Evolutionary conservation across 30 jellyfish, hydroid and myxozoan genomes (phyloP).

Genomic region (Hydractinia symbiolongicarpus): DNA sequence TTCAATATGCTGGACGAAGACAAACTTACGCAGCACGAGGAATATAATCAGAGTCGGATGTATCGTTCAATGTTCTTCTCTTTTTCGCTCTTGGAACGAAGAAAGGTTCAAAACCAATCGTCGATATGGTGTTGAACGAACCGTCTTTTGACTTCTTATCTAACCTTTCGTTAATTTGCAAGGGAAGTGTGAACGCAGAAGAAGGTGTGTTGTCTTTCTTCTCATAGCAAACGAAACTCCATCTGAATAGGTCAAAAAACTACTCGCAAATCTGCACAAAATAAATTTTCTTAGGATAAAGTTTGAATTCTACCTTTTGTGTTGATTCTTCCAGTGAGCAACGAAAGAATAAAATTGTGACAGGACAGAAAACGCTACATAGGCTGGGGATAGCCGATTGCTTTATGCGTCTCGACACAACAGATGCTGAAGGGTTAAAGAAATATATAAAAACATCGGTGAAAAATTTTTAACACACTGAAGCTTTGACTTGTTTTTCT

Average conservation of each 20-base stretch:
- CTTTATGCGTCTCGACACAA: too few relatives aligned
- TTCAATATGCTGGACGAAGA: not conserved
- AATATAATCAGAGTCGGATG: not conserved
- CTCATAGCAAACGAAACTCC: not conserved
- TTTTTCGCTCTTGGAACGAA: not conserved
- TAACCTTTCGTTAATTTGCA: not conserved
- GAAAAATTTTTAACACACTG: too few relatives aligned
- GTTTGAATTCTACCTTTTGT: too few relatives aligned
- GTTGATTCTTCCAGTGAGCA: too few relatives aligned
- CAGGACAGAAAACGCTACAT: too few relatives aligned
- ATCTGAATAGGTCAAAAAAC: not conserved
- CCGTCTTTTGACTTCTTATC: not conserved
- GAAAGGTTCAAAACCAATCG: not conserved
- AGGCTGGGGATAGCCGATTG: too few relatives aligned
- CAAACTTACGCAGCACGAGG: conserved; percentile 20
- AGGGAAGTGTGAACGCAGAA: conserved; percentile 5
- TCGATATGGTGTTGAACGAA: not conserved
- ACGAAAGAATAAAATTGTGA: too few relatives aligned
- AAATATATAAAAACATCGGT: too few relatives aligned
- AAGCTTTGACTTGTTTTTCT: too few relatives aligned
- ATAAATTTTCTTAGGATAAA: too few relatives aligned
- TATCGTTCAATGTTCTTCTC: not conserved
- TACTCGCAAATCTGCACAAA: too few relatives aligned
- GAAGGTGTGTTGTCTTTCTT: not conserved
- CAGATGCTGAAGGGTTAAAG: too few relatives aligned